Base-by-base conservation (phyloP, 1,140 invertebrate genomes). In the Rhagoletis zephyria region DNA sequence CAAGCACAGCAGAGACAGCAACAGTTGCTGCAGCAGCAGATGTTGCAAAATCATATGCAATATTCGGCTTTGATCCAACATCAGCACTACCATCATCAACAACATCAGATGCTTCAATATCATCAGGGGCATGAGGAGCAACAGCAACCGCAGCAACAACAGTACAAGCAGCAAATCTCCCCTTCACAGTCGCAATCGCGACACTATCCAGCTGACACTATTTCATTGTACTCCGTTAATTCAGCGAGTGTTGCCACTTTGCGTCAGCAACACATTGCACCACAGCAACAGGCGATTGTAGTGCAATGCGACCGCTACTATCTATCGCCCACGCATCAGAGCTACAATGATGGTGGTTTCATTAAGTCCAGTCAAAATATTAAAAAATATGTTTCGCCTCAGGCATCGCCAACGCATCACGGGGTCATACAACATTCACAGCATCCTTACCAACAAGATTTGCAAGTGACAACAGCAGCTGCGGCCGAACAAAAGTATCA, bases 221-320 rank as follows among this genome's bases (percentile, higher is more conserved):
- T 92, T 60, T 92, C 91, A 0, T 91, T 92, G 89, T 91, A 91
- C 85, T 92, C 91, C 61, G 90, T 90, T 0, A 92, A 92, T 70
- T 92, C 91, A n/a, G 90, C 91, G 0, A 92, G 91, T 89, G 91
- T 92, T 74, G 91, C 91, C 16, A 92, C 91, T 4, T 64, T 92
- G 64, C 88, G 91, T n/a, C 91, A 92, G 12, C 88, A 89, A 9
- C 81, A 85, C 12, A 90, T 90, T 59, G 90, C 89, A 63, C 89
- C 90, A 45, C 91, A 90, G 12, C 91, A 92, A 81, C 91, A 92
- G 42, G 90, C 90, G 14, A 91, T 92, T 42, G 91, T 91, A 5
- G 90, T 92, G 42, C 91, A 92, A 88, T 92, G 91, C 87, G 91
- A 92, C 70, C 92, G 92, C 70, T 92, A 92, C 61, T 92, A 92